A percentile compares a stretch with the other conserved stretches of the same genome.
These are phyloP conservation scores for Platycnemis pennipes DNA, from an alignment of 2,888 invertebrate species.

Conservation along the genomic window DNA sequence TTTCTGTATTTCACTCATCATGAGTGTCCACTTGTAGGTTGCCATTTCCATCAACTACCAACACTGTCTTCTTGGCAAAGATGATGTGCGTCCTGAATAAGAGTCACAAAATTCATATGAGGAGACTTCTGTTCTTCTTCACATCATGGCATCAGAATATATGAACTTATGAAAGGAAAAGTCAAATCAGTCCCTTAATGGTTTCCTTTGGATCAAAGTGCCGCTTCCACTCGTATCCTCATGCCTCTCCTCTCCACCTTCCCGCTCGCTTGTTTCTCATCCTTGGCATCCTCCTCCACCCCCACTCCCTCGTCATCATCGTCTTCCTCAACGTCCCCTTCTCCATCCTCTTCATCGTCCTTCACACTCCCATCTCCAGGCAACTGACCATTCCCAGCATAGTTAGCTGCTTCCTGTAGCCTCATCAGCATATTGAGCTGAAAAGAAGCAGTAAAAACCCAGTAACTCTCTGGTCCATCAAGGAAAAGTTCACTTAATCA, in stretches of 20 bases:
- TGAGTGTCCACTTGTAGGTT: not conserved
- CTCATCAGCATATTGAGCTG: slow-evolving; percentile 97
- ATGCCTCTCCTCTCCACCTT: slow-evolving; percentile 58
- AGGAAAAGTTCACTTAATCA: not conserved
- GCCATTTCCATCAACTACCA: too few species aligned
- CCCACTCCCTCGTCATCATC: slow-evolving; percentile 21
- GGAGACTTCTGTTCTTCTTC: not conserved
- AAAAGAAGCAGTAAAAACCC: slow-evolving; percentile 75
- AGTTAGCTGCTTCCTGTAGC: slow-evolving; percentile 96
- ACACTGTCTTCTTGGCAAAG: not conserved
- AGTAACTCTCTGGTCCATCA: too few species aligned
- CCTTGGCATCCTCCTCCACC: slow-evolving; percentile 10
- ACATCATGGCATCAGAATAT: not conserved
- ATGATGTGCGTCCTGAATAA: not conserved
- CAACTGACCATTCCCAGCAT: slow-evolving; percentile 80
- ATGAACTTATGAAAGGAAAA: not conserved
- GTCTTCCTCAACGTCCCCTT: slow-evolving; percentile 36
- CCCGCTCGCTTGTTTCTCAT: not conserved
- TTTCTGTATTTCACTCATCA: not conserved
- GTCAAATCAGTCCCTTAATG: not conserved
- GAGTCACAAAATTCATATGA: not conserved
- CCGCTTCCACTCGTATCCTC: slow-evolving; percentile 51
- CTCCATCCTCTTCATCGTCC: slow-evolving; percentile 43
- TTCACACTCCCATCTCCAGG: slow-evolving; percentile 24
- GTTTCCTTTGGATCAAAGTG: slow-evolving; percentile 62